A percentile compares a stretch with the other conserved stretches of the same genome.
These are phyloP conservation scores for Stomatorhinus ivindoensis DNA, from an alignment of 2,113 vertebrate species.

Conservation along the genomic window DNA sequence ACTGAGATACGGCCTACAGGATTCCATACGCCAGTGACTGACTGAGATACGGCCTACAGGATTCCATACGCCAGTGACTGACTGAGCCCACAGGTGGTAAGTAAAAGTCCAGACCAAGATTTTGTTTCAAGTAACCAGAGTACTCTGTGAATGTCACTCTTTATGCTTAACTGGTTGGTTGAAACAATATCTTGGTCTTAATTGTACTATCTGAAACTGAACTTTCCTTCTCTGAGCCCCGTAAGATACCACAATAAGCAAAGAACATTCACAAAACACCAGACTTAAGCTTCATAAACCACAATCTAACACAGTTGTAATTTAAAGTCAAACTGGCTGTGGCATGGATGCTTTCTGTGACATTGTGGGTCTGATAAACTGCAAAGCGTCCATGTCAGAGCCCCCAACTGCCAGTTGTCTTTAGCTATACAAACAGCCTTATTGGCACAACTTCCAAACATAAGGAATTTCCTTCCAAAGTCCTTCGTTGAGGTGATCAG, in stretches of 20 bases:
- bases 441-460: neutral
- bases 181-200: neutral
- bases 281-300: neutral
- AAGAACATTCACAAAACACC: neutral
- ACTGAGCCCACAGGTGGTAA: neutral
- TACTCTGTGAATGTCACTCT: neutral
- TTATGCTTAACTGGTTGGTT: neutral
- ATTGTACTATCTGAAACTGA: neutral
- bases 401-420: too few relatives aligned
- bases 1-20: neutral
- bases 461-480: too few relatives aligned
- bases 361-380: neutral
- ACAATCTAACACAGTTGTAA: neutral
- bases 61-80: neutral
- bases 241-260: neutral
- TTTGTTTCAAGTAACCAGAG: neutral
- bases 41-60: neutral
- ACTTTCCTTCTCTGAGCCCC: neutral
- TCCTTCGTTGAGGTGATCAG: neutral
- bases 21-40: neutral
- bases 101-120: neutral
- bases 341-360: neutral
- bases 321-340: neutral
- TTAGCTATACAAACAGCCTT: neutral
- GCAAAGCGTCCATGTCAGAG: neutral